Conservation (phyloP, 2,888 invertebrate genomes). For the Phengaris arion region DNA sequence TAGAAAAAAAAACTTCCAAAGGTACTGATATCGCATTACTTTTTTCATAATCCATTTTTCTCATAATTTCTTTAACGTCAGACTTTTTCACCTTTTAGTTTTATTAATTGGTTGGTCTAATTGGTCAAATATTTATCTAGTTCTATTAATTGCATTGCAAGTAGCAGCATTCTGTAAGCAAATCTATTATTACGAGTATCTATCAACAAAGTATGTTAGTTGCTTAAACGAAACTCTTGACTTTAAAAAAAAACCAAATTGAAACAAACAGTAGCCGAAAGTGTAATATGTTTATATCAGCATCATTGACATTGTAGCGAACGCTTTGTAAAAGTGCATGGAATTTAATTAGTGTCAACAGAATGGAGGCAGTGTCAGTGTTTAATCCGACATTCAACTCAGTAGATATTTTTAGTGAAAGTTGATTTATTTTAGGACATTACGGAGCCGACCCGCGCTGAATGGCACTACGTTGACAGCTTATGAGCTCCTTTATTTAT, state of each 20-base stretch:
- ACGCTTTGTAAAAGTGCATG: constrained; percentile 10
- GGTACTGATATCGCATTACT: neutral
- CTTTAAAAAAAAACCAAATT: too few species aligned
- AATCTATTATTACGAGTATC: neutral
- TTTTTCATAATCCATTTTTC: constrained; percentile 9
- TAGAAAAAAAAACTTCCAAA: constrained; percentile 8
- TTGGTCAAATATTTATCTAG: neutral
- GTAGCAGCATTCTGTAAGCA: neutral
- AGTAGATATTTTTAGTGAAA: constrained; percentile 68
- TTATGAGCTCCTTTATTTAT: constrained; percentile 77
- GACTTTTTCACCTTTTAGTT: neutral
- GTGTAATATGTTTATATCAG: neutral
- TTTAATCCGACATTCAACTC: constrained; percentile 68
- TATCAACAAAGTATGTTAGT: too few species aligned
- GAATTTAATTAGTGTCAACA: constrained; percentile 19
- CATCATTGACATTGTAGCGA: neutral
- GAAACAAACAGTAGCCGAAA: too few species aligned
- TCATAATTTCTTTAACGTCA: neutral
- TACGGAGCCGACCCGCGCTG: constrained; percentile 70
- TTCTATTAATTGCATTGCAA: neutral
- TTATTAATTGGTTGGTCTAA: neutral
- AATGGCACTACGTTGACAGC: constrained; percentile 76
- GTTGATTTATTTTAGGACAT: constrained; percentile 74
- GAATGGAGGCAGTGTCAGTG: constrained; percentile 51
- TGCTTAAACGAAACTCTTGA: too few species aligned